Evolutionary conservation across 2,113 vertebrate species (phyloP), one percentile per base, ranked within the genome.

Genomic region (Oxyruncus cristatus): DNA sequence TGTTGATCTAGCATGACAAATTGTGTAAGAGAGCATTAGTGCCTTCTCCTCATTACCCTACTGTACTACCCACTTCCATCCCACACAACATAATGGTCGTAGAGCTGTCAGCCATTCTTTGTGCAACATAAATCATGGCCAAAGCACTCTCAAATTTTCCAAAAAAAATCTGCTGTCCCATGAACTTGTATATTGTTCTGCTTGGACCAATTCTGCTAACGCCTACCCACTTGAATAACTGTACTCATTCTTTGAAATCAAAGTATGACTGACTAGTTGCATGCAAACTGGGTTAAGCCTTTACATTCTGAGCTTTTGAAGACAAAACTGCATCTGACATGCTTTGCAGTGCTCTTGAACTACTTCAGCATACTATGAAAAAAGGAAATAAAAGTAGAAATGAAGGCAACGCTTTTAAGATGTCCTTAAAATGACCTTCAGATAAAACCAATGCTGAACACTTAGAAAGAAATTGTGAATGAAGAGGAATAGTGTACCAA

Each of bases 291-390:
- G 75, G 85, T 93, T 93, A 96, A 95, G 55, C 78, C 55, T 75
- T 93, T 82, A 61, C 72, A 88, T 83, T 84, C 86, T 61, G 27
- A 90, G 85, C 56, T 93, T 95, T 80, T 94, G 78, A 92, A 85
- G 78, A 85, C 85, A 90, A 93, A 89, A 85, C 41, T 88, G 49
- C 33, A 39, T 78, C 61, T 89, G 81, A 73, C n/a, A 21, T 42
- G 46, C 55, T 92, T 88, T 92, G 55, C 71, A 65, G 50, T 90
- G 59, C 67, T 93, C 82, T 86, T 92, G 85, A 91, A 80, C 75
- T 83, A 71, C 65, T 96, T 90, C 66, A 63, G 80, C 8, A 16
- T n/a, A 67, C 52, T 67, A 46, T 20, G 46, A 84, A 85, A 35
- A 13, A 83, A 59, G 23, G 53, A 92, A 94, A 90, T 41, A 73